Conservation (phyloP, 1,140 invertebrate genomes). For the Harpegnathos saltator region DNA sequence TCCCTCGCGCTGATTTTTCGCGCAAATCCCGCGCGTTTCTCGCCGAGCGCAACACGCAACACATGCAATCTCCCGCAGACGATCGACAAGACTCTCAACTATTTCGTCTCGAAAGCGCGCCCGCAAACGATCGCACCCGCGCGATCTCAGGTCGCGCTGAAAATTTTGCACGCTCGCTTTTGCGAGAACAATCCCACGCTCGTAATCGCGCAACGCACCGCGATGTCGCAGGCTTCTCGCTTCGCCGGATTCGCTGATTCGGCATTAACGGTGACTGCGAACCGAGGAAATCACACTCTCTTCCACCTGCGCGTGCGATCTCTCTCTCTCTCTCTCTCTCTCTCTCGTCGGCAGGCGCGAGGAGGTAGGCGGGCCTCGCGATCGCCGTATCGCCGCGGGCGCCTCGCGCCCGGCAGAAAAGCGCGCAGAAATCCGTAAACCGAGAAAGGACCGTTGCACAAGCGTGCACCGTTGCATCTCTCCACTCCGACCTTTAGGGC, state of each 20-base stretch:
- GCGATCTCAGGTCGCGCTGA: too few relatives aligned
- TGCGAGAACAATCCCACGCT: not conserved
- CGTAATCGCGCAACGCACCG: conserved; percentile 7
- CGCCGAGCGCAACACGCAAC: too few relatives aligned
- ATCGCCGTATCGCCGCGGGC: conserved; percentile 64
- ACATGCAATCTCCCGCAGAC: too few relatives aligned
- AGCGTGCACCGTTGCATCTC: conserved; percentile 47
- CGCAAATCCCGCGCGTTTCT: too few relatives aligned
- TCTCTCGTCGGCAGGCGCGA: not conserved
- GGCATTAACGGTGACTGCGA: not conserved
- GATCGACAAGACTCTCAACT: too few relatives aligned
- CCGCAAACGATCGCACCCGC: not conserved
- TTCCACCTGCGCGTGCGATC: conserved; percentile 11
- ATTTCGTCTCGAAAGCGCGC: not conserved
- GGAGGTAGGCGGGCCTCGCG: conserved; percentile 11
- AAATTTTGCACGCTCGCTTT: not conserved
- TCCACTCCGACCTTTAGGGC: conserved; percentile 48
- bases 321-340: too few relatives aligned
- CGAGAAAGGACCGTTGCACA: conserved; percentile 71
- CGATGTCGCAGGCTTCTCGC: too few relatives aligned
- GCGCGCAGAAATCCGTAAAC: conserved; percentile 72
- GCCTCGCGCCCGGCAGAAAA: conserved; percentile 69
- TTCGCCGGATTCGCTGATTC: not conserved
- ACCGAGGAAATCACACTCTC: conserved; percentile 15
- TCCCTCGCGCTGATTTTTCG: too few relatives aligned